Base-by-base conservation (phyloP, 2,113 vertebrate genomes). In the Siniperca chuatsi region DNA sequence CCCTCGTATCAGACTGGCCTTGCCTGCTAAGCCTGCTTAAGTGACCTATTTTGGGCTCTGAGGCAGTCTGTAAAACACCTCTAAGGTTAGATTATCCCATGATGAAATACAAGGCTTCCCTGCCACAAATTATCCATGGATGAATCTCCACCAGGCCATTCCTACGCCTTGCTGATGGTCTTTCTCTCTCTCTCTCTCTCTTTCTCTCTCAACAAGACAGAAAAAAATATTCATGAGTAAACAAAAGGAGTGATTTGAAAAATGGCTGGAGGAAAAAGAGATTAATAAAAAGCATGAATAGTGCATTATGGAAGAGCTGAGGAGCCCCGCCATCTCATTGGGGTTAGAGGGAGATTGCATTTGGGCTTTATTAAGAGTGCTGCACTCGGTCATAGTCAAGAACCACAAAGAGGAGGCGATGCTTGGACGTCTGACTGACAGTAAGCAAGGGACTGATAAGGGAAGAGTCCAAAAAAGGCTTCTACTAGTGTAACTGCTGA, bases 171-270 rank as follows among this genome's bases (percentile, higher is more conserved):
- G 55, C 79, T 86, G 42, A 79, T 78, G 77, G 83, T 75, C 88
- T 82, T 44, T 71, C 85, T 81, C 68, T 70, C 55, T 81, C 87
- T 21, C 29, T 33, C 42, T 69, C 54, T 25, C 33, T 13, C 25
- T 42, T 62, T 70, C 68, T 60, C 76, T 76, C 66, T 83, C 87
- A 72, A 92, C 90, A 87, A 90, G 85, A 85, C 90, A 87, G 89
- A 84, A 88, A 23, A 23, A 95, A 94, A 95, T 95, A 95, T 95
- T 95, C 93, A 95, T 94, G 93, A 95, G 94, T 94, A 96, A 96
- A 96, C 94, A 95, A 95, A 95, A 91, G 91, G 79, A 92, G 90
- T 87, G 90, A 94, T 95, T 95, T 95, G 90, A 95, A 94, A 95
- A 94, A 95, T 94, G 86, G 93, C 95, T 93, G 86, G 82, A 93